A percentile compares a stretch with the other conserved stretches of the same genome.
Conservation (phyloP, 2,797 vertebrate genomes). For the Chiroxiphia lanceolata region DNA sequence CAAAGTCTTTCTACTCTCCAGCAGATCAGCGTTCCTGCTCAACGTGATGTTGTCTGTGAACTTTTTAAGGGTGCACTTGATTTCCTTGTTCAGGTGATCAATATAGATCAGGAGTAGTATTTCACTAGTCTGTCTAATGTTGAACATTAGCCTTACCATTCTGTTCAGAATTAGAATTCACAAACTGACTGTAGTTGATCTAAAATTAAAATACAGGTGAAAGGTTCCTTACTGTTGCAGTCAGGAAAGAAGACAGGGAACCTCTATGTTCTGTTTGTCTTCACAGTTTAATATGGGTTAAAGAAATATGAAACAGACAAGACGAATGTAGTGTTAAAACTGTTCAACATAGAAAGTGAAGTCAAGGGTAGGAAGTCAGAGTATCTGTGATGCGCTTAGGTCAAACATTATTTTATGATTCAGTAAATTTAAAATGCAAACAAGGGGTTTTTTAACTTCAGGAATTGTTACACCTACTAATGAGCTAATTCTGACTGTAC, state of each 20-base stretch:
- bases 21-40: neutral
- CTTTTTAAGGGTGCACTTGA: neutral
- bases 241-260: neutral
- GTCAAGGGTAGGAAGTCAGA: neutral
- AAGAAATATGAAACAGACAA: neutral
- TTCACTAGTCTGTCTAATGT: neutral
- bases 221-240: neutral
- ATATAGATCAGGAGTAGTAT: neutral
- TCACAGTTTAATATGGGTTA: neutral
- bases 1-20: neutral
- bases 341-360: neutral
- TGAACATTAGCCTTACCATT: neutral
- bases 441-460: neutral
- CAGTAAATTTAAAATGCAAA: neutral
- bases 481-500: neutral
- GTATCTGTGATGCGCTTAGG: neutral
- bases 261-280: neutral
- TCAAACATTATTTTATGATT: neutral
- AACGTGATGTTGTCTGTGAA: neutral
- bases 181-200: neutral
- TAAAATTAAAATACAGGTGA: neutral
- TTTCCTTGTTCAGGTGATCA: neutral
- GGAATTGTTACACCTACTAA: neutral
- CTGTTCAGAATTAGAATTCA: neutral
- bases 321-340: neutral